A percentile compares a stretch with the other conserved stretches of the same genome.
phyloP scores from a whole-genome alignment of 2,113 vertebrate genomes.

The Myotis brandtii region DNA sequence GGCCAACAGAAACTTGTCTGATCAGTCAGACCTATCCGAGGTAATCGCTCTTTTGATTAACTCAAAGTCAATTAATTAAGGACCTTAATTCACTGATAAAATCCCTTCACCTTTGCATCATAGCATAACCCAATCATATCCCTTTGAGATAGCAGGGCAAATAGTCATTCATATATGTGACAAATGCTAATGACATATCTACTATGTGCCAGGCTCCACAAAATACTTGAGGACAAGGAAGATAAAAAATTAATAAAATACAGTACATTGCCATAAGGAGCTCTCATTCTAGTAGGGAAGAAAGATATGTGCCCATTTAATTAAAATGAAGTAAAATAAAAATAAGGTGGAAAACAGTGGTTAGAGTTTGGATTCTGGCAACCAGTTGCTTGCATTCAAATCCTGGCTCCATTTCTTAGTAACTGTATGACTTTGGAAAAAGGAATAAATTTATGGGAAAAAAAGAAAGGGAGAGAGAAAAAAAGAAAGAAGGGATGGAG shows the following conservation, averaged over 20 bases:
- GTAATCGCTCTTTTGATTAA: not conserved
- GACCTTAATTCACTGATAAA: not conserved
- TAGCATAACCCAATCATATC: not conserved
- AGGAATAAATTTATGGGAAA: not conserved
- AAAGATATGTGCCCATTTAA: not conserved
- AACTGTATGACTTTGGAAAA: not conserved
- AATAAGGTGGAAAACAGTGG: not conserved
- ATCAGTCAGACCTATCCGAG: not conserved
- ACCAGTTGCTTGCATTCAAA: not conserved
- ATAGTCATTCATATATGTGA: not conserved
- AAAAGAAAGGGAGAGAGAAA: not conserved
- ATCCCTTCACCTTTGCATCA: not conserved
- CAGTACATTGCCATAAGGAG: not conserved
- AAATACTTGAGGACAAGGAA: not conserved
- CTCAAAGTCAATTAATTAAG: not conserved
- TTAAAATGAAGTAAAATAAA: constrained; percentile 32
- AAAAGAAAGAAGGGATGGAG: not conserved
- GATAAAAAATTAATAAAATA: not conserved
- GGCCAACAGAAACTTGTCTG: not conserved
- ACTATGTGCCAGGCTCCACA: not conserved
- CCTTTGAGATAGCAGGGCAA: not conserved
- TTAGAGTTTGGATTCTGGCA: not conserved
- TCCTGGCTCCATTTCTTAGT: not conserved
- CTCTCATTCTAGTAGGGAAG: not conserved
- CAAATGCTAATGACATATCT: not conserved